Conservation (phyloP, 2,797 vertebrate genomes). For the Leuciscus waleckii region DNA sequence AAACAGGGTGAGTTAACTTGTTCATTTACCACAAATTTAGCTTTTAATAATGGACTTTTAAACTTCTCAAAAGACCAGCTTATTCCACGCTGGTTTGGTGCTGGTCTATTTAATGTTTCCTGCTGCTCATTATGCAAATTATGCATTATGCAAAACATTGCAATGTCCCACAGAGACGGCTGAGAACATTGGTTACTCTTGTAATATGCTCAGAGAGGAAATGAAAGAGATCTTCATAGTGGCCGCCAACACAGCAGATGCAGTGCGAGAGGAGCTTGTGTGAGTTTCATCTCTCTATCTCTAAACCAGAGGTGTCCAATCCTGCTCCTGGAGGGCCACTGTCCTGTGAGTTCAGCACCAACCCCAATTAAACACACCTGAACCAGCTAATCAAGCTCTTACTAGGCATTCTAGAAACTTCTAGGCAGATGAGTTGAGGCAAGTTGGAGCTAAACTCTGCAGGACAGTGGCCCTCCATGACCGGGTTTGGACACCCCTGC, state of each 20-base stretch:
- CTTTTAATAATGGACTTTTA: not conserved
- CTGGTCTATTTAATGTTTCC: not conserved
- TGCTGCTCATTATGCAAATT: not conserved
- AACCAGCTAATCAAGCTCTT: not conserved
- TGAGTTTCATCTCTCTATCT: slow-evolving; percentile 65
- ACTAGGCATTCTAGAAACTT: not conserved
- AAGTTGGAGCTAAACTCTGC: not conserved
- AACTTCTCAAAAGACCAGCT: not conserved
- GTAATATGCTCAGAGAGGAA: slow-evolving; percentile 90
- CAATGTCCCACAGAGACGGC: slow-evolving; percentile 84
- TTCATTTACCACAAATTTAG: not conserved
- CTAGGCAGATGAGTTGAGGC: not conserved
- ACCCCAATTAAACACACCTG: not conserved
- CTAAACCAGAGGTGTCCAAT: not conserved
- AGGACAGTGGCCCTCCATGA: not conserved
- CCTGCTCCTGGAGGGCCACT: not conserved
- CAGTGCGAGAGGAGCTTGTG: slow-evolving; percentile 84
- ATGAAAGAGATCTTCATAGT: slow-evolving; percentile 89
- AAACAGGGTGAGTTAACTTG: slow-evolving; percentile 87
- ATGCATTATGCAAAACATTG: not conserved
- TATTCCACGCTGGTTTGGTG: not conserved
- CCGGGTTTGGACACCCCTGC: not conserved
- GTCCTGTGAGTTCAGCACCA: not conserved
- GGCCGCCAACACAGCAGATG: slow-evolving; percentile 77
- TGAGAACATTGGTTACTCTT: slow-evolving; percentile 93